Evolutionary conservation across 2,113 vertebrate species (phyloP), one percentile per base, ranked within the genome.

Genomic region (Thymallus thymallus): DNA sequence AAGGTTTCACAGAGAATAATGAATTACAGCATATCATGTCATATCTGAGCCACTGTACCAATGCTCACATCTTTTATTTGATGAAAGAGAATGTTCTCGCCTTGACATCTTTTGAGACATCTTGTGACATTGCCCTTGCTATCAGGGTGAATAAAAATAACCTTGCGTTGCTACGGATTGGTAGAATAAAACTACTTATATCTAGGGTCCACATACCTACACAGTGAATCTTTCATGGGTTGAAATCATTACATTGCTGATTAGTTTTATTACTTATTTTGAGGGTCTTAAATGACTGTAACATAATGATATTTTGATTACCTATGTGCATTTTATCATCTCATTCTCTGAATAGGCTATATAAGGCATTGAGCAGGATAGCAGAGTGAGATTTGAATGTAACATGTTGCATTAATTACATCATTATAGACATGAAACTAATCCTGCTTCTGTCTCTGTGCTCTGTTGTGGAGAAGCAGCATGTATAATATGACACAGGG

Each of bases 1-100:
- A 78, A 85, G 79, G 88, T 88, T 87, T 85, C 81, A 84, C 78
- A 85, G 67, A 68, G 80, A 89, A 88, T 88, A 85, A 89, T 85
- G 79, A 90, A 89, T 85, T 82, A 85, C 80, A 85, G 87, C 87
- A 81, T 63, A 83, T 83, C 82, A 77, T 83, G 83, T 86, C 81
- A 82, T 23, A 81, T 77, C 74, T 78, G 76, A 77, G 81, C 63
- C 84, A 80, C 76, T 75, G 84, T 76, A 81, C 48, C 77, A 63
- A 80, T 78, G 73, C 79, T 77, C 67, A 81, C 84, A 84, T 89
- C 79, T 85, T 82, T 84, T 80, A 83, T 87, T 86, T 89, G 86
- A 90, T 89, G 82, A 91, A 89, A 89, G 84, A 82, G 83, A 71
- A 71, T 26, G 35, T 77, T 86, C 69, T 69, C 80, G 76, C 83